These are phyloP conservation scores for Tupaia chinensis DNA, from an alignment of 2,113 vertebrate genomes.

Conservation along the genomic window DNA sequence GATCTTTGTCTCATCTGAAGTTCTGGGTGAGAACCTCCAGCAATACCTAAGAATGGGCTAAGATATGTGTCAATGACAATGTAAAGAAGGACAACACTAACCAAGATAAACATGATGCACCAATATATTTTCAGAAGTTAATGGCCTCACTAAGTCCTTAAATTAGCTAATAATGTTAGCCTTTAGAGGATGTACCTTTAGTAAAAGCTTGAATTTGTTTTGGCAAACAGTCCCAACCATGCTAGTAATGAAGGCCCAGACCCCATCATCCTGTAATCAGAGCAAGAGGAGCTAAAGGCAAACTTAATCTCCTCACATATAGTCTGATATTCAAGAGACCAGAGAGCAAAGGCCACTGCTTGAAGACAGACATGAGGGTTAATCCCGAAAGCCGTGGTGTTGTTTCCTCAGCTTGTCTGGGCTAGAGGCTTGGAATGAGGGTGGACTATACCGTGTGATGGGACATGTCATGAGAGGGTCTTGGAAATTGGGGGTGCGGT, in stretches of 20 bases:
- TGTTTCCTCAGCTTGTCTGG: neutral
- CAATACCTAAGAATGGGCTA: conserved; percentile 68
- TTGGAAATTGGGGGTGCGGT: too few relatives aligned
- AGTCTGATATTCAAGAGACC: neutral
- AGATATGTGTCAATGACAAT: neutral
- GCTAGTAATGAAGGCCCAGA: neutral
- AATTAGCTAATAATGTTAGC: conserved; percentile 43
- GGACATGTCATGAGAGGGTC: neutral
- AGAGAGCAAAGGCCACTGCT: neutral
- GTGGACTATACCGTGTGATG: neutral
- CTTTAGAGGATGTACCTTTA: conserved; percentile 48
- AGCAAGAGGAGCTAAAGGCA: neutral
- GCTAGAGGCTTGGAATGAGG: neutral
- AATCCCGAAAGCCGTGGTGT: neutral
- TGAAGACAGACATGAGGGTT: neutral
- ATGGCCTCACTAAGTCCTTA: conserved; percentile 71
- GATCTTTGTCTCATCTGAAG: conserved; percentile 30
- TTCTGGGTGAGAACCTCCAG: neutral
- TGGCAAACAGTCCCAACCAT: neutral
- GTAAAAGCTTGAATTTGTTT: neutral
- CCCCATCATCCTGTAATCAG: neutral
- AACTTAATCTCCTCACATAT: neutral
- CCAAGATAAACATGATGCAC: conserved; percentile 63
- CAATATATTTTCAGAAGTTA: conserved; percentile 55
- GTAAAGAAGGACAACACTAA: conserved; percentile 68